Base-by-base conservation (phyloP, 2,888 invertebrate genomes). In the Hydrotaea cyrtoneurina region DNA sequence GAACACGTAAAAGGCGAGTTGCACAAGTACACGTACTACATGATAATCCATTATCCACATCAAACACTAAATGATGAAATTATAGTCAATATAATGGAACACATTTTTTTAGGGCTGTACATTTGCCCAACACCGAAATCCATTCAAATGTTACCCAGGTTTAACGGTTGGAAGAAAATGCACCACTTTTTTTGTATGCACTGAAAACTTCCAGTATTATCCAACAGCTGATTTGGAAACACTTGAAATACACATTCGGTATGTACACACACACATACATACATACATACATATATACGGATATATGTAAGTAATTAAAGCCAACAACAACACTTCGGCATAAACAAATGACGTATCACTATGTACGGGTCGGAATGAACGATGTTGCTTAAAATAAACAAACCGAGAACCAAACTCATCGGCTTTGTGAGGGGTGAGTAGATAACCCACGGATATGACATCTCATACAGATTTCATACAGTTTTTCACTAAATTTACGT, bases 361-460 rank as follows among this genome's bases (percentile, higher is more conserved):
- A n/a, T n/a, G n/a, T n/a, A n/a, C 62, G 31, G 3, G n/a, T 69
- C 46, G 46, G 46, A 17, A 36, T 69, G 69, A 46, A 46, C 43
- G 46, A 46, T 69, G 31, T 2, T 62, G 69, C 69, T 46, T 69
- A 57, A 81, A 73, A 72, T 73, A 66, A 66, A 81, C 71, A 46
- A 64, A 80, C 36, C 19, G 0, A 26, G 19, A 26, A 15, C 11
- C 7, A 19, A 4, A 17, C 7, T n/a, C n/a, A n/a, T n/a, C n/a
- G n/a, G n/a, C n/a, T n/a, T 17, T 66, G 36, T 66, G n/a, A n/a
- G n/a, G 31, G 31, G 31, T 31, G 31, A 31, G 31, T 31, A 31
- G 31, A 23, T 11, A 55, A n/a, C 55, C 19, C 57, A 57, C 62
- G 8, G 23, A 62, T 62, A 21, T 57, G 8, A 23, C 59, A 69